Base-by-base conservation (phyloP, 2,888 invertebrate genomes). In the Pammene fasciana region DNA sequence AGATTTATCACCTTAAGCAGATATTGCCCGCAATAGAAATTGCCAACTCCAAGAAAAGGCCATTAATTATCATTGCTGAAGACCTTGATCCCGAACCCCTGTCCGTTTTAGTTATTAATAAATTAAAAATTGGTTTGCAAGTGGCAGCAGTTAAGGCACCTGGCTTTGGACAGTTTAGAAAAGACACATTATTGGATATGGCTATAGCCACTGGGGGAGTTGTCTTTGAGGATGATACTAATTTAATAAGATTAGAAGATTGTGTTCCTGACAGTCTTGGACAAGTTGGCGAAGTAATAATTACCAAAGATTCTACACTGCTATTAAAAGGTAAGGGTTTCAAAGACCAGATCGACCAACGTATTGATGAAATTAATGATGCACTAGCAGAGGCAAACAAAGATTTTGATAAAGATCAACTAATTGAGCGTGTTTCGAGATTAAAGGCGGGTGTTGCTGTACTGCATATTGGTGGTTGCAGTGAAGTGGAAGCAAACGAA, bases 21-120 rank as follows among this genome's bases (percentile, higher is more conserved):
- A 96, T 99, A 76, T 96, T 99, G 74, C 99, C 99, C 36, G 99
- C 98, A 14, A 92, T 99, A 66, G 99, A 99, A 90, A 90, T 99
- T 78, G 98, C 99, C 9, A 99, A 98, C 83, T 84, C 95, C 1
- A 96, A 97, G 84, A 95, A 98, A 71, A 98, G 97, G 86, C 99
- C 99, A 0, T 93, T 99, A 62, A 94, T 99, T 14, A 99, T 99
- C 77, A 94, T 99, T 78, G 98, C 98, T 71, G 99, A 99, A 92
- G 99, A 99, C 86, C 94, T 97, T 72, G 98, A 99, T 83, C 97
- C 97, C 14, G 99, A 99, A 88, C 98, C 98, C 43, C 89, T 99
- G 65, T 97, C 97, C 72, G 97, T 98, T 0, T 93, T 99, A 65
- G 98, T 99, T 38, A 95, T 99, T 11, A 99, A 99, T 86, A 92